phyloP scores from a whole-genome alignment of 2,113 vertebrate genomes.

The Tylochromis polylepis region DNA sequence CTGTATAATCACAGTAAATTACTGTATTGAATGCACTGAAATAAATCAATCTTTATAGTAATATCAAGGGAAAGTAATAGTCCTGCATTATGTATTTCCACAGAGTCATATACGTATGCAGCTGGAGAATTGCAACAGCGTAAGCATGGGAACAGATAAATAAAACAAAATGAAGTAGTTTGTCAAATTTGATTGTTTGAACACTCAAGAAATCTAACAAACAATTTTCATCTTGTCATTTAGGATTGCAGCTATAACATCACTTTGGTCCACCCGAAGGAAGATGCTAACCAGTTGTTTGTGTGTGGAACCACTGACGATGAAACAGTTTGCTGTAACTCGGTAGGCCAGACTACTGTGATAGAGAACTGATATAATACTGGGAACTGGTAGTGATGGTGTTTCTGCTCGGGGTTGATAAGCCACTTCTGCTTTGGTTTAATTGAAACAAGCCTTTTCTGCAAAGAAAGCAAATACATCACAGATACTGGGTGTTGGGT shows the following conservation, averaged over 20 bases:
- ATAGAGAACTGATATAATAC: neutral
- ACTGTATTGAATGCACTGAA: neutral
- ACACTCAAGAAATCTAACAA: neutral
- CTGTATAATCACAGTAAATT: neutral
- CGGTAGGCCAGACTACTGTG: conserved; percentile 15
- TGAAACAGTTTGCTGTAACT: conserved; percentile 28
- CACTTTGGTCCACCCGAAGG: neutral
- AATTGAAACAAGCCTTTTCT: neutral
- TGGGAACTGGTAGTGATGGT: neutral
- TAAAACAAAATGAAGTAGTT: neutral
- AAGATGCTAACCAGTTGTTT: rapidly evolving
- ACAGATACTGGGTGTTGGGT: neutral
- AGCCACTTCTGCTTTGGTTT: neutral
- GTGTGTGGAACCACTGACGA: neutral
- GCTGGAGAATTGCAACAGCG: neutral
- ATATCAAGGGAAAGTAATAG: neutral
- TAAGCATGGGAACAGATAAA: neutral
- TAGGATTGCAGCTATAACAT: conserved; percentile 15
- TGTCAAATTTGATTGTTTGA: neutral
- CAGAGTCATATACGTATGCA: neutral
- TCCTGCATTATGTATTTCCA: neutral
- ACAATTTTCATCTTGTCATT: neutral
- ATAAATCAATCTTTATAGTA: neutral
- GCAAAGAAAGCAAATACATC: neutral
- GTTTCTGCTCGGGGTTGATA: neutral